A percentile compares a stretch with the other conserved stretches of the same genome.
Evolutionary conservation across 2,113 vertebrate species (phyloP).

Genomic region (Crocuta crocuta): DNA sequence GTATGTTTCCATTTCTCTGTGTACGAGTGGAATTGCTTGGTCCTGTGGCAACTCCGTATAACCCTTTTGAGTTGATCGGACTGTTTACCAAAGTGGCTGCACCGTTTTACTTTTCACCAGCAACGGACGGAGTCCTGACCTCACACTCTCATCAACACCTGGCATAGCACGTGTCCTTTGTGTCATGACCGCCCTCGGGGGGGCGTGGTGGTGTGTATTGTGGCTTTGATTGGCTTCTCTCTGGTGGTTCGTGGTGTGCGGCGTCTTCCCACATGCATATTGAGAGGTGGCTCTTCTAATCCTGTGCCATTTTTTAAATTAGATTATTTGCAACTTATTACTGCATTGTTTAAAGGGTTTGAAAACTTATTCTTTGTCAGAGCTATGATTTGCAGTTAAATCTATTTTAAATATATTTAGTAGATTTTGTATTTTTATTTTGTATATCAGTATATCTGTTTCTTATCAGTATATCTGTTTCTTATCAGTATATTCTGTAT

Average conservation of each 20-base stretch:
- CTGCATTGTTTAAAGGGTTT: background rate
- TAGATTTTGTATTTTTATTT: background rate
- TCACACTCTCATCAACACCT: accelerated
- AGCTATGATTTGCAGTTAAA: background rate
- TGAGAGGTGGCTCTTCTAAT: background rate
- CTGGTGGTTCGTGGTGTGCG: background rate
- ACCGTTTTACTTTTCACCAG: accelerated
- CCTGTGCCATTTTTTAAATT: background rate
- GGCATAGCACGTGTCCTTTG: background rate
- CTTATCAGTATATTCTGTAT: background rate
- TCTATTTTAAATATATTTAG: background rate
- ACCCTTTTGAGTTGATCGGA: background rate
- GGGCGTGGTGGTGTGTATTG: accelerated
- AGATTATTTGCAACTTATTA: background rate
- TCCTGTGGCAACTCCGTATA: background rate
- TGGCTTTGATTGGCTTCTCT: background rate
- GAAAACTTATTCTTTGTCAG: background rate
- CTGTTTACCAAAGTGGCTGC: background rate
- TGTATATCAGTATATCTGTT: background rate
- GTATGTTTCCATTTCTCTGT: background rate
- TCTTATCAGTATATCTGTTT: background rate
- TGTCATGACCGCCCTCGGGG: accelerated
- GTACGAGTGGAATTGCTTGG: background rate
- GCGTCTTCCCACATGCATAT: background rate
- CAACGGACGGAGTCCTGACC: accelerated